These are phyloP conservation scores for Alsophila aescularia DNA, from an alignment of 2,888 invertebrate genomes.

Conservation along the genomic window DNA sequence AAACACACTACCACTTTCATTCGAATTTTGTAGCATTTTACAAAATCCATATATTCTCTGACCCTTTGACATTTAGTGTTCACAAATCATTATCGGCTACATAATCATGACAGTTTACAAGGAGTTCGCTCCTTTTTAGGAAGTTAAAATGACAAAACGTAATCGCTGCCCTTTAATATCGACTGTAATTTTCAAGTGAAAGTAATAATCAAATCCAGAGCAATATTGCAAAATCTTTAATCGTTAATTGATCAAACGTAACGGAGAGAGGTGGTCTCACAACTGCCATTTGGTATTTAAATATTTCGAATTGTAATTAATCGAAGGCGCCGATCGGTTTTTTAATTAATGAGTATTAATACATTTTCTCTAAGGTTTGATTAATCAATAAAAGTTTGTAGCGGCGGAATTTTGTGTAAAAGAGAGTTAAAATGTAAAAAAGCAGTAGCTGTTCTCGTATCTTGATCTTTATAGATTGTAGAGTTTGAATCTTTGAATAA, in stretches of 20 bases:
- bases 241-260: conserved; percentile 34
- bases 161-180: conserved; percentile 15
- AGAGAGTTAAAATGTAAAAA: background rate
- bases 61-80: conserved; percentile 7
- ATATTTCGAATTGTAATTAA: conserved; percentile 25
- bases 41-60: background rate
- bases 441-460: conserved; percentile 6
- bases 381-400: conserved; percentile 25
- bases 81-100: conserved; percentile 2
- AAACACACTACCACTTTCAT: background rate
- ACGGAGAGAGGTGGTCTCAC: conserved; percentile 40
- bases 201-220: conserved; percentile 49
- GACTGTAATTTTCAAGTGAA: conserved; percentile 37
- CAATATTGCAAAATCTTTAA: conserved; percentile 49
- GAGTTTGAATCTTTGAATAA: background rate
- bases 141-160: conserved; percentile 6
- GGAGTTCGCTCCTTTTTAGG: conserved; percentile 8
- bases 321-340: conserved; percentile 31
- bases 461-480: conserved; percentile 10
- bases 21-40: background rate
- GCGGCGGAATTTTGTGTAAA: conserved; percentile 16
- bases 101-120: conserved; percentile 4
- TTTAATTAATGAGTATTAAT: conserved; percentile 20
- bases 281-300: conserved; percentile 37
- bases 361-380: conserved; percentile 24